Evolutionary conservation across 2,113 vertebrate species (phyloP).

Genomic region (Elanus axillaris): DNA sequence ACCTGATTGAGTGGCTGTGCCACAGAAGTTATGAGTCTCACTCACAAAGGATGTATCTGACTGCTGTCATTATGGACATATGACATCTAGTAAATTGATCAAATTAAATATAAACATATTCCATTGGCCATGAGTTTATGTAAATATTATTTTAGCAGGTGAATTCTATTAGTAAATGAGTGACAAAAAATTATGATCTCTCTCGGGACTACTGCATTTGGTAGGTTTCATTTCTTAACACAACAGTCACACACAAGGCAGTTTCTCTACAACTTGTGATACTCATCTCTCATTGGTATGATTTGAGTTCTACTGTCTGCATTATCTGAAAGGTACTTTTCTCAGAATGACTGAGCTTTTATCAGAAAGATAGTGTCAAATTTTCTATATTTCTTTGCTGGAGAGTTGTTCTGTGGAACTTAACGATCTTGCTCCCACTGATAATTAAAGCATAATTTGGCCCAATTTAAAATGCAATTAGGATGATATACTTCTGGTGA

Average conservation of each 20-base stretch:
- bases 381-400: neutral
- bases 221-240: neutral
- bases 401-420: neutral
- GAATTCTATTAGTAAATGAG: neutral
- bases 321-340: neutral
- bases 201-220: neutral
- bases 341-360: neutral
- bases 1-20: constrained; percentile 25
- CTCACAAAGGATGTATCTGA: neutral
- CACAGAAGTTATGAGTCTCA: neutral
- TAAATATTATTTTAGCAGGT: neutral
- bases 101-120: neutral
- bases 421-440: neutral
- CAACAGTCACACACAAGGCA: neutral
- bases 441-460: neutral
- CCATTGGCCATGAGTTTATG: neutral
- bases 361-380: neutral
- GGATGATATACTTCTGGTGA: neutral
- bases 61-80: neutral
- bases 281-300: rapidly evolving
- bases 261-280: neutral
- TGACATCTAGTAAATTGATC: neutral
- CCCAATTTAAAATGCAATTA: constrained; percentile 2
- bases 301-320: neutral
- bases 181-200: neutral